These are phyloP conservation scores for Triops longicaudatus DNA, from an alignment of 1,140 invertebrate genomes.

Conservation along the genomic window DNA sequence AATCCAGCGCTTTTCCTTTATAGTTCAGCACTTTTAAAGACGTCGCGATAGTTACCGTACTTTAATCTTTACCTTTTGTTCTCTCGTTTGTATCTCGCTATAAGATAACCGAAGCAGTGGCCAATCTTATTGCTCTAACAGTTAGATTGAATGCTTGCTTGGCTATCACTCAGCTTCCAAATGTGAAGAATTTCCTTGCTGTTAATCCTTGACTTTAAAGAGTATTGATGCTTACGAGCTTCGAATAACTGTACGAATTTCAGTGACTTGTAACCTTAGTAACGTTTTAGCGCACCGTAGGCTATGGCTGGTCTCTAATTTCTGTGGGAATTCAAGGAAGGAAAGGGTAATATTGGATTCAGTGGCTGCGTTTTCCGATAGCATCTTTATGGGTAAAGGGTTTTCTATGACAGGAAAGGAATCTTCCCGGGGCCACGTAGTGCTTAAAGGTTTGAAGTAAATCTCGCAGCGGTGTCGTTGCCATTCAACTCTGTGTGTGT, in stretches of 20 bases:
- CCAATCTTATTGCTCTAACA: no score
- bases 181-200: no score
- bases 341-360: neutral
- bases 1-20: neutral
- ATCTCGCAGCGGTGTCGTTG: constrained; percentile 6
- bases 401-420: neutral
- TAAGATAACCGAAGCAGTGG: no score
- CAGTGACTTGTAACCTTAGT: no score
- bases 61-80: neutral
- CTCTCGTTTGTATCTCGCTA: neutral
- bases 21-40: neutral
- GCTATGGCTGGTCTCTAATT: neutral
- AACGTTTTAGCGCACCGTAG: neutral
- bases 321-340: neutral
- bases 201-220: no score
- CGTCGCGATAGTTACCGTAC: neutral
- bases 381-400: constrained; percentile 3
- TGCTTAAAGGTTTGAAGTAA: constrained; percentile 7
- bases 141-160: no score
- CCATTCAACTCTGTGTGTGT: neutral
- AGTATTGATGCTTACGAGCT: no score
- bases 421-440: neutral
- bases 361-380: neutral
- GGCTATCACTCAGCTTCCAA: no score
- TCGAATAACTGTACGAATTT: no score